Conservation (phyloP, 2,113 vertebrate genomes). For the Pantherophis guttatus region DNA sequence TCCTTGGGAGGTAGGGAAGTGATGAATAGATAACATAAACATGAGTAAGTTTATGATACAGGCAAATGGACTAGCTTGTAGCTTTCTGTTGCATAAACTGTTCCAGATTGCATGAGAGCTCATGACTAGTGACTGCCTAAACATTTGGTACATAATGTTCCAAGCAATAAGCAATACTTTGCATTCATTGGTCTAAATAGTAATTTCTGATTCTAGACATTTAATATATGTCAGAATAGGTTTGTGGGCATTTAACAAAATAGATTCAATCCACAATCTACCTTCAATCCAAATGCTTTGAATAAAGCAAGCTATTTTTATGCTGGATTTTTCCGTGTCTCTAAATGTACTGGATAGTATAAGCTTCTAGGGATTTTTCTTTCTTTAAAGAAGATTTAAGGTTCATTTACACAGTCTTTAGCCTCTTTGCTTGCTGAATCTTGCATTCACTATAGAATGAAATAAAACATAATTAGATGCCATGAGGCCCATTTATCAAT, state of each 20-base stretch:
- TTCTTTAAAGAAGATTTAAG: background rate
- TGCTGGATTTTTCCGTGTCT: background rate
- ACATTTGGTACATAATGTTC: background rate
- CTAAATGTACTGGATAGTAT: background rate
- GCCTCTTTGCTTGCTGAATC: background rate
- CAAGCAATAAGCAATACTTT: background rate
- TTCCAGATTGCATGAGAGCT: background rate
- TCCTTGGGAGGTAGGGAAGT: background rate
- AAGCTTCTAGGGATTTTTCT: background rate
- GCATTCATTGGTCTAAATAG: background rate
- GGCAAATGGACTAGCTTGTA: background rate
- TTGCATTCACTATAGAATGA: background rate
- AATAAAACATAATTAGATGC: background rate
- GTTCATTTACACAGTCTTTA: background rate
- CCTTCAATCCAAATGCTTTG: background rate
- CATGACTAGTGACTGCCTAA: background rate
- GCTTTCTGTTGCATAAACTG: background rate
- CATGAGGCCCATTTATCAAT: background rate
- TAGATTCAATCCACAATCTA: background rate
- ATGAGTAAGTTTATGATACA: background rate
- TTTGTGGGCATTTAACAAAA: background rate
- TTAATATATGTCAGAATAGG: background rate
- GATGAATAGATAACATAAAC: background rate
- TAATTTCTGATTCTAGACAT: background rate
- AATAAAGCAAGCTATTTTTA: background rate